These are phyloP conservation scores for Vulpes ferrilata DNA, from an alignment of 2,113 vertebrate species.

Conservation along the genomic window DNA sequence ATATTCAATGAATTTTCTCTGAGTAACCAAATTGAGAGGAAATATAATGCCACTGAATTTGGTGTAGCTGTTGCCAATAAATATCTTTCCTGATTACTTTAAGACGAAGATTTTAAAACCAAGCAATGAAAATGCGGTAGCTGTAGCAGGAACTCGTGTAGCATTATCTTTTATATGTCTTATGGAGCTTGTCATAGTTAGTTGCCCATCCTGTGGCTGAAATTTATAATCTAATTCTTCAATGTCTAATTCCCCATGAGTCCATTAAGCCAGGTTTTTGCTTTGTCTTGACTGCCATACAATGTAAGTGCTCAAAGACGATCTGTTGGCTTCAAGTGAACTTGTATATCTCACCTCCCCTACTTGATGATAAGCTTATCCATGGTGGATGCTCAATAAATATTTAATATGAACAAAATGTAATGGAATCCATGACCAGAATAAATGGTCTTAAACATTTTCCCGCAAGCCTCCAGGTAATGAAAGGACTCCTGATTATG, in stretches of 20 bases:
- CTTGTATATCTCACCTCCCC: background rate
- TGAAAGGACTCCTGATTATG: background rate
- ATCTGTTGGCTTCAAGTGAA: background rate
- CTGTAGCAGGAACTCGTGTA: background rate
- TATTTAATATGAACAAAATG: background rate
- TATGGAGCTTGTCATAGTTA: background rate
- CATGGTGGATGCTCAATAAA: background rate
- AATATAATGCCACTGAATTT: constrained; percentile 28
- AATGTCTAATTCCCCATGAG: background rate
- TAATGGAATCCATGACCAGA: background rate
- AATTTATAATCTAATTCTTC: background rate
- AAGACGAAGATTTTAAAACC: constrained; percentile 46
- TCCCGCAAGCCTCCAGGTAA: background rate
- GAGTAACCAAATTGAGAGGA: constrained; percentile 38
- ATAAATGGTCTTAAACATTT: background rate
- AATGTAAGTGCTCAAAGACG: background rate
- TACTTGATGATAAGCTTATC: background rate
- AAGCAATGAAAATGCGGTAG: background rate
- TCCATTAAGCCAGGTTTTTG: background rate
- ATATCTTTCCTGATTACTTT: constrained; percentile 40
- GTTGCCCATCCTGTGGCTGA: background rate
- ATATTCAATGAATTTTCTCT: constrained; percentile 51
- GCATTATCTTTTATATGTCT: background rate
- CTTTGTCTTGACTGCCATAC: background rate
- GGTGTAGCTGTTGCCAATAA: background rate